Percentiles rank a stretch among this genome's conserved stretches.
Conservation (phyloP, 2,797 vertebrate species). For the Rhadinocentrus ornatus region DNA sequence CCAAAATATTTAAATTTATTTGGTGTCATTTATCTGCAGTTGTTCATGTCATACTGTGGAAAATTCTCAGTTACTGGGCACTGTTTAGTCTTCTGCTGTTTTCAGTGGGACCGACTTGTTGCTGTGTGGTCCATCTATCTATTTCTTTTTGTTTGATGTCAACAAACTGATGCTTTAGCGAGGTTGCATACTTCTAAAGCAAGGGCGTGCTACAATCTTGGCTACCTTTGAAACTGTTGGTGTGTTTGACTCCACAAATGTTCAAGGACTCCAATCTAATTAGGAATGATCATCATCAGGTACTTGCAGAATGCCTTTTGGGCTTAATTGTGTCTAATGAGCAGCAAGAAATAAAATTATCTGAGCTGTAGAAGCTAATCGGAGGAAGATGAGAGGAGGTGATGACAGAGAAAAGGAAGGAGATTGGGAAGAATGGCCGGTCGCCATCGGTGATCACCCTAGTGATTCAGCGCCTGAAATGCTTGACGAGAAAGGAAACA, state of each 20-base stretch:
- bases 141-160: not conserved
- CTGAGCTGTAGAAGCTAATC: not conserved
- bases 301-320: not conserved
- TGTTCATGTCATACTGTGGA: no score
- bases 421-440: not conserved
- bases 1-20: no score
- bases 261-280: not conserved
- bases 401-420: not conserved
- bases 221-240: no score
- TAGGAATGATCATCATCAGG: not conserved
- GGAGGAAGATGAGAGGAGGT: not conserved
- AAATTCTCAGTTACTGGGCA: no score
- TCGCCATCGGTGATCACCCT: slow-evolving; percentile 85
- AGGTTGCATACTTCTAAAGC: not conserved
- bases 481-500: slow-evolving; percentile 85
- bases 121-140: not conserved
- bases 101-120: not conserved
- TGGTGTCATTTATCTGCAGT: no score
- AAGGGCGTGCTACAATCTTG: no score
- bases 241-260: not conserved
- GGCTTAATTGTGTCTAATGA: not conserved
- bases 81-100: no score
- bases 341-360: not conserved
- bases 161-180: not conserved
- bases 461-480: slow-evolving; percentile 90